Evolutionary conservation across 2,888 invertebrate genomes (phyloP).

Genomic region (Aradus depressus): DNA sequence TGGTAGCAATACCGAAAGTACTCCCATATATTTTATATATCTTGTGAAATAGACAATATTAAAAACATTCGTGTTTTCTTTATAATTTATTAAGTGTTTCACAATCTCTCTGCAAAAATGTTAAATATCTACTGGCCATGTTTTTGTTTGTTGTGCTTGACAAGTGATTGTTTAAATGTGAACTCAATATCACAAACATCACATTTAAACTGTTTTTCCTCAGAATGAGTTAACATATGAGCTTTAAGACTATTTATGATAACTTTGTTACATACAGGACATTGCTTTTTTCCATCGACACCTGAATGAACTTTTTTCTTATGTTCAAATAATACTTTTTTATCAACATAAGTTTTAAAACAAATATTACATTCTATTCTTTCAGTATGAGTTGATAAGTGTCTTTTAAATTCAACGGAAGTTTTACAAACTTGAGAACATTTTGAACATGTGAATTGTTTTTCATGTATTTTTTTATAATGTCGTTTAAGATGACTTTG

Average conservation of each 20-base stretch:
- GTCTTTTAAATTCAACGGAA: conserved; percentile 31
- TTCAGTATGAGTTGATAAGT: conserved; percentile 29
- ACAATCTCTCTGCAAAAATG: no score
- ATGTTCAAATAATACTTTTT: conserved; percentile 27
- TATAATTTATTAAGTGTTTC: no score
- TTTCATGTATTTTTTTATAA: conserved; percentile 9
- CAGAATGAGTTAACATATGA: conserved; percentile 33
- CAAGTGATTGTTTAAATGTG: conserved; percentile 18
- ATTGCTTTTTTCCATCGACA: conserved; percentile 23
- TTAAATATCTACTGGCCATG: no score
- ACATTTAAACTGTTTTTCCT: conserved; percentile 31
- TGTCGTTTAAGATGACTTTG: conserved; percentile 1
- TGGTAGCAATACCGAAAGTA: no score
- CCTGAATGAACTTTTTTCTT: conserved; percentile 26
- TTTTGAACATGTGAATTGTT: conserved; percentile 31
- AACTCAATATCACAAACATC: conserved; percentile 27
- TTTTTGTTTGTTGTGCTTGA: conserved; percentile 23
- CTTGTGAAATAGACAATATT: no score
- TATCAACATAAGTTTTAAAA: conserved; percentile 29
- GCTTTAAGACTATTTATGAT: conserved; percentile 30
- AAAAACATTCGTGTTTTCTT: no score
- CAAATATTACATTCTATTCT: conserved; percentile 31
- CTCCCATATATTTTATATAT: no score
- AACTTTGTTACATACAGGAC: conserved; percentile 32
- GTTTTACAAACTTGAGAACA: conserved; percentile 31